Evolutionary conservation across 2,888 invertebrate species (phyloP), one percentile per base, ranked within the genome.

Genomic region (Ophion obscuratus): DNA sequence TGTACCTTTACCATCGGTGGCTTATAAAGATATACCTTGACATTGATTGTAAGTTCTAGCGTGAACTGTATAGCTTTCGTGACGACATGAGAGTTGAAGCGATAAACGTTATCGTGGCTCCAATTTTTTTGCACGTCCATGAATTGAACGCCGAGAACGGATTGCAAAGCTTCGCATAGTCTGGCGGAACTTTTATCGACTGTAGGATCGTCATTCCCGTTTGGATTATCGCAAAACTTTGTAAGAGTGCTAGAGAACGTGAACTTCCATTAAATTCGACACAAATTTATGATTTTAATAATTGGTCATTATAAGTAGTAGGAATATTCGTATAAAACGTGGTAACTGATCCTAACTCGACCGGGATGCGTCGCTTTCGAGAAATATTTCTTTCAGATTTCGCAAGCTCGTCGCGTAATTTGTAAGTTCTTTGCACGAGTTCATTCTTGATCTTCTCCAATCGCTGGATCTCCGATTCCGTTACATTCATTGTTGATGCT

Each of bases 91-190:
- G 88, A 81, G 31, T 67, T 85, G 70, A 91, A 92, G 6, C 77
- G 57, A 83, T 88, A 92, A 79, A 87, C 40, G 24, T 89, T 31
- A 9, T 89, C 86, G 0, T 44, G 64, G 44, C 90, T 59, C 91
- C 90, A 92, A 61, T 89, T 88, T 73, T 83, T 91, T 24, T 88
- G 79, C 0, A 88, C 77, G 70, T 90, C 73, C 27, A 89, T 11
- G 57, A 91, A 92, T 11, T 74, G 78, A 68, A 92, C 82, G 4
- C 92, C 91, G 1, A 78, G 57, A 1, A 89, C 31, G 17, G 88
- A 81, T 9, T 77, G 17, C 0, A 89, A 82, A 44, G 85, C 66
- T 17, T 89, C 79, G 40, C 83, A 88, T 5, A 88, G 57, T 79
- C 40, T 87, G 6, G 59, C 24, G 24, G 78, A 27, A 17, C 73